Percentiles rank a stretch among this genome's conserved stretches.
Conservation (phyloP, 2,888 invertebrate genomes). For the Aphodius sticticus region DNA sequence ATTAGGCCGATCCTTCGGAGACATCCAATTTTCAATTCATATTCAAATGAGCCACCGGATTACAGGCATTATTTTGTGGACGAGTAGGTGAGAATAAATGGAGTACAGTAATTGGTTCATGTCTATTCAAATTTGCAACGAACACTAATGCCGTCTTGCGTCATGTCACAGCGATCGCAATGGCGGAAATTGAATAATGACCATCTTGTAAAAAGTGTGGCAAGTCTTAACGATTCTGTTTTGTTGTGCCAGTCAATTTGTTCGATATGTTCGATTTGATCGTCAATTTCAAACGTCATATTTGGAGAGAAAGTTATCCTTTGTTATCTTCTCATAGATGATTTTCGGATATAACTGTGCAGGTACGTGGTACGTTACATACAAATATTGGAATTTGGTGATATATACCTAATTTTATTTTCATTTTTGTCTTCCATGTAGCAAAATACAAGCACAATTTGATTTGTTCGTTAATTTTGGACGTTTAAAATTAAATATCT, state of each 20-base stretch:
- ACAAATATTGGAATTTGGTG: too few relatives aligned
- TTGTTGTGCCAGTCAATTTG: not conserved
- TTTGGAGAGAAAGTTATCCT: not conserved
- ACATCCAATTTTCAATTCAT: not conserved
- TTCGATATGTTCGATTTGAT: not conserved
- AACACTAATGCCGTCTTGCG: not conserved
- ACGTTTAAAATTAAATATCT: too few relatives aligned
- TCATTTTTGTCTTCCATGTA: too few relatives aligned
- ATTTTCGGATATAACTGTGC: not conserved
- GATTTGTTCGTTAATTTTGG: too few relatives aligned
- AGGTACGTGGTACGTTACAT: not conserved
- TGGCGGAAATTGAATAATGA: not conserved
- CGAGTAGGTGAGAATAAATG: not conserved
- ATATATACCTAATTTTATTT: too few relatives aligned
- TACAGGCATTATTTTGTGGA: not conserved
- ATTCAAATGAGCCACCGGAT: not conserved
- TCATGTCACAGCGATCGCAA: not conserved
- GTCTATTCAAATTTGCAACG: not conserved
- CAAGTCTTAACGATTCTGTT: conserved; percentile 4
- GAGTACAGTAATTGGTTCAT: not conserved
- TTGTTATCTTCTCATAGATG: not conserved
- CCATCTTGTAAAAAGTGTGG: not conserved
- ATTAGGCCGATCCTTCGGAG: not conserved
- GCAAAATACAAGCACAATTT: too few relatives aligned
- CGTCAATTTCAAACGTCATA: not conserved